A percentile compares a stretch with the other conserved stretches of the same genome.
Conservation (phyloP, 1,140 invertebrate genomes). For the Formica exsecta region DNA sequence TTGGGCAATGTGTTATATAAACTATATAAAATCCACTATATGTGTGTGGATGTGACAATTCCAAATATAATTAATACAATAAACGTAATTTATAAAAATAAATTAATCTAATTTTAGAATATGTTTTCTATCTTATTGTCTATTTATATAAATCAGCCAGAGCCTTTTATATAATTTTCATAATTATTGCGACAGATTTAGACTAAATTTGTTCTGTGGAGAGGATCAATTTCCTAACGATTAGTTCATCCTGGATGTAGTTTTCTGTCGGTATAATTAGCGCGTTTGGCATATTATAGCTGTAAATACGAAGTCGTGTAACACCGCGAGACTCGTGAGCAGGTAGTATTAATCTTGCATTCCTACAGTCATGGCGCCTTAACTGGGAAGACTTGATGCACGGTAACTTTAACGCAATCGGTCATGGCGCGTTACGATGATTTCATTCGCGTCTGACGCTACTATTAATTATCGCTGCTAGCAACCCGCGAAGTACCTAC, state of each 20-base stretch:
- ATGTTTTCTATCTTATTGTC: background rate
- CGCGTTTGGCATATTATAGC: background rate
- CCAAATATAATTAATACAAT: background rate
- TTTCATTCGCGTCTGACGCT: conserved; percentile 73
- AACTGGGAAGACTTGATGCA: conserved; percentile 67
- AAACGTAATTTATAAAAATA: background rate
- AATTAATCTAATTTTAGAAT: background rate
- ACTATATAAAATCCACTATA: background rate
- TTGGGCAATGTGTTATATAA: background rate
- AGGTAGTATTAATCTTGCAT: conserved; percentile 69
- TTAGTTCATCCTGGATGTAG: background rate
- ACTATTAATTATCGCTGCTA: conserved; percentile 74
- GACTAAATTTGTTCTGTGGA: background rate
- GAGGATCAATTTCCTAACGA: background rate
- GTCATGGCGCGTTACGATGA: conserved; percentile 75
- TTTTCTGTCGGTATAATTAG: conserved; percentile 56
- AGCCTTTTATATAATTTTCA: background rate
- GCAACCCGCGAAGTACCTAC: conserved; percentile 57
- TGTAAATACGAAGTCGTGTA: conserved; percentile 3
- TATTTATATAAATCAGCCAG: background rate
- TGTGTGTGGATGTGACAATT: background rate
- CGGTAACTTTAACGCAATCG: conserved; percentile 73
- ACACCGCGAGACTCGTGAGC: conserved; percentile 53
- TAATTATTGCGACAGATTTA: background rate
- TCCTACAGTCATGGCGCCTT: conserved; percentile 28